Evolutionary conservation across 1,140 invertebrate species (phyloP), one percentile per base, ranked within the genome.

Genomic region (Scaptodrosophila lebanonensis): DNA sequence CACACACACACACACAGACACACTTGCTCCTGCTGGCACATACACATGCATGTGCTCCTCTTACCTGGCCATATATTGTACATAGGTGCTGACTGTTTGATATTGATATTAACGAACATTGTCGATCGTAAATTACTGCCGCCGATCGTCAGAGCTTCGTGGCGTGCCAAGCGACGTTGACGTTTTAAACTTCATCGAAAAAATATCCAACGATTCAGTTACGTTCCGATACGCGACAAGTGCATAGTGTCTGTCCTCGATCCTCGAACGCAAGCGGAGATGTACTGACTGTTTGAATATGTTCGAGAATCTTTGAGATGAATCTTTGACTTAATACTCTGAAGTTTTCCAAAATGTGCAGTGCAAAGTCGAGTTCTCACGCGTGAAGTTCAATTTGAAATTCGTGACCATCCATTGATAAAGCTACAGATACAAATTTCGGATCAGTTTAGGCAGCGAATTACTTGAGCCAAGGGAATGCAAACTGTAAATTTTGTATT

Each of bases 391-490:
- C 15, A 50, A n/a, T 25, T 30, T 5, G 16, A 8, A 15, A 25
- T 18, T 33, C 22, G 45, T 27, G 47, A 5, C 22, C 12, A 15
- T 51, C 13, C 13, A 33, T 30, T 27, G 2, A 15, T 11, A 15
- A n/a, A 18, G 11, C 18, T 30, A 51, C 20, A 20, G 18, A 4
- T 33, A 9, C 20, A n/a, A 40, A 39, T 39, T 11, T 4, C 22
- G 5, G 6, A 18, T 29, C 17, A 12, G 8, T 18, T 11, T 47
- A 56, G 66, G 65, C 75, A 77, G 84, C 79, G 65, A 85, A 86
- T 86, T 85, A 72, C 84, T 86, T 86, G 83, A 82, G 84, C 84
- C 84, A 86, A 85, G 83, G 82, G 84, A 75, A 86, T 86, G 47
- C 63, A 86, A 85, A 86, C 84, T 86, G 71, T 84, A 29, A 62